Evolutionary conservation across 2,113 vertebrate species (phyloP), one percentile per base, ranked within the genome.

Genomic region (Trogon surrucura): DNA sequence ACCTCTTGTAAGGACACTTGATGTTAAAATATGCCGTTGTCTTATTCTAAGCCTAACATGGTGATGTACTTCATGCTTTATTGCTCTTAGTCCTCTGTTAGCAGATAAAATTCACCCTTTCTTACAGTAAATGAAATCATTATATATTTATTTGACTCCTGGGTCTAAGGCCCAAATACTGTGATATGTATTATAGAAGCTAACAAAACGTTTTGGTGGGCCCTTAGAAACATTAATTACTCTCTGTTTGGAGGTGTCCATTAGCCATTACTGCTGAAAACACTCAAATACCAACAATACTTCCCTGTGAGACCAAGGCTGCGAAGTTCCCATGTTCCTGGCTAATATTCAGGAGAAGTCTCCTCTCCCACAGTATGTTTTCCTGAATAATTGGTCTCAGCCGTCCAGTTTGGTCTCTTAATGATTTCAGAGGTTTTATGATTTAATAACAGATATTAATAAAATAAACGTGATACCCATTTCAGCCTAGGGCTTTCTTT

Each of bases 361-460:
- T 85, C 13, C 19, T 88, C 34, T 88, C 22, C 56, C 47, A 51
- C 18, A 58, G 34, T 27, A 11, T 56, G 16, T 44, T 95, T 73
- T 90, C 18, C 53, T 61, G 45, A 78, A 61, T 71, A 77, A 88
- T 21, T 73, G 29, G 48, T 84, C 45, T 88, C 88, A 92, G 56
- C 70, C 3, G 16, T 27, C 50, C 48, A 74, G 27, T 96, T 80
- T 89, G 78, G 41, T 45, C 41, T 85, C 41, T 78, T 89, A 89
- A 88, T 94, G 22, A 60, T 74, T 93, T 82, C 29, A 60, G 80
- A 47, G 71, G 20, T 80, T 91, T 82, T 85, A 64, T 90, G 44
- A 65, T 92, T 84, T 88, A 96, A 77, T 89, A 86, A 90, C 27
- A 94, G 41, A 51, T 66, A 91, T 88, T 73, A 96, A 69, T 83